Evolutionary conservation across 2,797 vertebrate species (phyloP).

Genomic region (Sphaeramia orbicularis): DNA sequence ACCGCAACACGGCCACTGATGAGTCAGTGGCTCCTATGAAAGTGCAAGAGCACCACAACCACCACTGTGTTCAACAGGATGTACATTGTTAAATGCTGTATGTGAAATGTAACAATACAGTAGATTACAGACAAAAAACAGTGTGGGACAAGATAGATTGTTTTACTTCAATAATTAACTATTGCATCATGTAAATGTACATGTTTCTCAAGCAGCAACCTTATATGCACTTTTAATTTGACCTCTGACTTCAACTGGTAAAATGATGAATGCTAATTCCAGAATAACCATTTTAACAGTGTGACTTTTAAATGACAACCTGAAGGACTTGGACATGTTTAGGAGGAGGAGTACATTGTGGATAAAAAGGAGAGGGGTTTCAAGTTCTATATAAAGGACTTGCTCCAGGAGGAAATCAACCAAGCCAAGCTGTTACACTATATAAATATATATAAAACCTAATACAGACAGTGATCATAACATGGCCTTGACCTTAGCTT

Average conservation of each 20-base stretch:
- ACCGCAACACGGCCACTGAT: slow-evolving; percentile 63
- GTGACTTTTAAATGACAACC: slow-evolving; percentile 51
- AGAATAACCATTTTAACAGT: slow-evolving; percentile 41
- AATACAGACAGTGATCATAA: too few species aligned
- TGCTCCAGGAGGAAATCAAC: slow-evolving; percentile 43
- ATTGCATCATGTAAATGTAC: too few species aligned
- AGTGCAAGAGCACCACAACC: slow-evolving; percentile 51
- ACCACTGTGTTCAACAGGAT: slow-evolving; percentile 1
- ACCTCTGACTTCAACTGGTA: slow-evolving; percentile 50
- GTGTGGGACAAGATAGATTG: too few species aligned
- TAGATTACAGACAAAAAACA: neutral
- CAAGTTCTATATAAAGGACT: slow-evolving; percentile 27
- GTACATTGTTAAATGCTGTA: slow-evolving; percentile 17
- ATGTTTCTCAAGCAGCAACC: neutral
- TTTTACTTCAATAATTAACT: too few species aligned
- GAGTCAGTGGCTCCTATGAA: slow-evolving; percentile 55
- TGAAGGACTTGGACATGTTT: slow-evolving; percentile 39
- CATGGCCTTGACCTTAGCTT: too few species aligned
- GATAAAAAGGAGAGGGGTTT: slow-evolving; percentile 32
- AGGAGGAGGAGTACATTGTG: slow-evolving; percentile 25
- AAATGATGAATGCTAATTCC: slow-evolving; percentile 61
- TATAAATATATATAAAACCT: neutral
- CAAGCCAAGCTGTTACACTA: slow-evolving; percentile 33
- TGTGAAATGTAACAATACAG: slow-evolving; percentile 7
- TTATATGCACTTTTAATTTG: slow-evolving; percentile 51